Conservation (phyloP, 2,888 invertebrate genomes). For the Ophioninae sp. region DNA sequence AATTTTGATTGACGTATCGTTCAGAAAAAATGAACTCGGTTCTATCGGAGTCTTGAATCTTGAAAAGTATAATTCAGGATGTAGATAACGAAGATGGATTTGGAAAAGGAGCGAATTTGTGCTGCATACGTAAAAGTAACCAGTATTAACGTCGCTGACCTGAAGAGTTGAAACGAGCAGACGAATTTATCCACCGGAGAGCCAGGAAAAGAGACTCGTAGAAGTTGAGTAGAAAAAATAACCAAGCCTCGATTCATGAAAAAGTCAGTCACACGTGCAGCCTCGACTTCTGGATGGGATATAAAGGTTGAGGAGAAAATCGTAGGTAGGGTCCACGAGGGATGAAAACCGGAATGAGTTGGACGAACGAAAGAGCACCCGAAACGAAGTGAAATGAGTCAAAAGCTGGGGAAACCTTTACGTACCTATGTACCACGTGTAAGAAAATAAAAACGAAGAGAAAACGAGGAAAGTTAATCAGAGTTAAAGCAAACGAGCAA, state of each 20-base stretch:
- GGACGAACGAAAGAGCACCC: constrained; percentile 11
- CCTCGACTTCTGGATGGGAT: constrained; percentile 14
- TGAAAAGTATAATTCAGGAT: neutral
- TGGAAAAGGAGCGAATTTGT: neutral
- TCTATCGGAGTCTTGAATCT: neutral
- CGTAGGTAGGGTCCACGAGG: constrained; percentile 2
- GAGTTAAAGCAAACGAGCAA: constrained; percentile 74
- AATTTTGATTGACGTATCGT: neutral
- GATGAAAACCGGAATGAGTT: constrained; percentile 10
- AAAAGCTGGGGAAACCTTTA: constrained; percentile 24
- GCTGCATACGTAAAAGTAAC: constrained; percentile 17
- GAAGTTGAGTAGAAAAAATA: constrained; percentile 18
- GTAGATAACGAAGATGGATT: neutral
- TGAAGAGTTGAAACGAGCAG: neutral
- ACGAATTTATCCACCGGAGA: neutral
- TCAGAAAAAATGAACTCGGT: neutral
- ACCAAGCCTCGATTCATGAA: constrained; percentile 17
- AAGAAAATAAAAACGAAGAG: constrained; percentile 43
- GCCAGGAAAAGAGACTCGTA: constrained; percentile 2
- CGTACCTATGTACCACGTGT: constrained; percentile 26
- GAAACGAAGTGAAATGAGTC: constrained; percentile 23
- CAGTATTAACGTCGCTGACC: constrained; percentile 42
- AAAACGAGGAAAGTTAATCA: constrained; percentile 73
- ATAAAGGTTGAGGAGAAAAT: constrained; percentile 24
- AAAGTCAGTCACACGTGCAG: constrained; percentile 21